Base-by-base conservation (phyloP, 2,797 vertebrate genomes). In the Sphenopsis melanotis region DNA sequence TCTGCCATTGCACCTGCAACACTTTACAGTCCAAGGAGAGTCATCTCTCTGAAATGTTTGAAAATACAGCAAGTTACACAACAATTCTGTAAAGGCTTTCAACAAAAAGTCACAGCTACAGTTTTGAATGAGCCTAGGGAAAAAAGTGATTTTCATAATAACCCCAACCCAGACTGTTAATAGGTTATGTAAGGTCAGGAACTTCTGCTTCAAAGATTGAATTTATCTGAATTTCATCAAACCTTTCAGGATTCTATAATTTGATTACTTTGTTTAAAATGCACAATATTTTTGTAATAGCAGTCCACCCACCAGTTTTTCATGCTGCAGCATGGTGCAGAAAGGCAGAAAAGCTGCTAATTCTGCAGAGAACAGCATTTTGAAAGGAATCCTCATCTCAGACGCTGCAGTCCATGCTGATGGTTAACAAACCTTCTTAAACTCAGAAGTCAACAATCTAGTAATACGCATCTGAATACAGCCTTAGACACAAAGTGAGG, bases 1-100 rank as follows among this genome's bases (percentile, higher is more conserved):
- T 98, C 94, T 42, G 97, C 98, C 99, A 99, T 99, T 41, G 71
- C 2, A 27, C 87, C 79, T 72, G 59, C 64, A 81, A 63, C 0
- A 9, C 16, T 42, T 47, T 64, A 17, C 4, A 94, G 83, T 71
- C 49, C 94, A 83, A 74, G 60, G 11, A 50, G 42, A 1, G 19
- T 69, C 18, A 59, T 80, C 39, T 56, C 65, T 27, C 96, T 97
- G 36, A 37, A 89, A 91, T 3, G 13, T 10, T 11, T 78, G 47
- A 76, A 70, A 91, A 80, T 32, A 79, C 53, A 75, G 57, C 27
- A 91, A 85, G 24, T 82, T 60, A 60, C 16, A n/a, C n/a, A 70
- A 37, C 27, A 86, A 84, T 42, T 63, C 32, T 64, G 22, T 36
- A 77, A 85, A 60, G 24, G 26, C 4, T 75, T 70, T 65, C 70